phyloP scores from a whole-genome alignment of 2,888 invertebrate species.

The Tanaodytes sp. region DNA sequence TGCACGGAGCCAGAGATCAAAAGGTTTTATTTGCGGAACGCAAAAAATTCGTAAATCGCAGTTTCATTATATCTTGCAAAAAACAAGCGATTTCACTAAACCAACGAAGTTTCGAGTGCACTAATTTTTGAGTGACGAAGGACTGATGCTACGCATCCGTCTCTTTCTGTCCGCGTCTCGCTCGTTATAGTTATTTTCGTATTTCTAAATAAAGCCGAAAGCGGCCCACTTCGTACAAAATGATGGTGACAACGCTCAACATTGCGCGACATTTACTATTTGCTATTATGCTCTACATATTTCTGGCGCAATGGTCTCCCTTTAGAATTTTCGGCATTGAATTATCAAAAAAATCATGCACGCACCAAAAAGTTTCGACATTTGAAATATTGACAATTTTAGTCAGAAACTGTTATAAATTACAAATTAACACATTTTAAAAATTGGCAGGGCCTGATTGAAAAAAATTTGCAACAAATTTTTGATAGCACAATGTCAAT shows the following conservation, averaged over 20 bases:
- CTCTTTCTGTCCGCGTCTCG: conserved; percentile 28
- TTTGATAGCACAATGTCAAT: too few species aligned
- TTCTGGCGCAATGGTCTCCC: conserved; percentile 59
- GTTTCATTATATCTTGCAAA: too few species aligned
- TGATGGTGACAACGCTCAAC: conserved; percentile 60
- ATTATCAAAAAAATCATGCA: conserved; percentile 50
- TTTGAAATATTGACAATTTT: too few species aligned
- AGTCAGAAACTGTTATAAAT: too few species aligned
- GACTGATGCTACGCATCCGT: conserved; percentile 29
- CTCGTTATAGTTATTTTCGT: conserved; percentile 62
- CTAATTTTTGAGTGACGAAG: conserved; percentile 39
- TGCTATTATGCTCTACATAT: conserved; percentile 62
- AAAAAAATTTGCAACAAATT: too few species aligned
- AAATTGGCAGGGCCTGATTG: too few species aligned
- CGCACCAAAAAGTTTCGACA: too few species aligned
- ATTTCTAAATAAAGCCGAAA: conserved; percentile 70
- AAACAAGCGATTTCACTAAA: conserved; percentile 26
- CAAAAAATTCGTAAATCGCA: too few species aligned
- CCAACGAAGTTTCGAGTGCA: conserved; percentile 25
- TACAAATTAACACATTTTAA: too few species aligned
- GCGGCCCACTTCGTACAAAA: conserved; percentile 64
- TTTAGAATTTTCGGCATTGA: conserved; percentile 45
- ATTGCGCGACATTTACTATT: conserved; percentile 60
- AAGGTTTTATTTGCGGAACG: too few species aligned
- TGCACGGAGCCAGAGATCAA: too few species aligned